phyloP scores from a whole-genome alignment of 2,113 vertebrate genomes.

The Puma concolor region DNA sequence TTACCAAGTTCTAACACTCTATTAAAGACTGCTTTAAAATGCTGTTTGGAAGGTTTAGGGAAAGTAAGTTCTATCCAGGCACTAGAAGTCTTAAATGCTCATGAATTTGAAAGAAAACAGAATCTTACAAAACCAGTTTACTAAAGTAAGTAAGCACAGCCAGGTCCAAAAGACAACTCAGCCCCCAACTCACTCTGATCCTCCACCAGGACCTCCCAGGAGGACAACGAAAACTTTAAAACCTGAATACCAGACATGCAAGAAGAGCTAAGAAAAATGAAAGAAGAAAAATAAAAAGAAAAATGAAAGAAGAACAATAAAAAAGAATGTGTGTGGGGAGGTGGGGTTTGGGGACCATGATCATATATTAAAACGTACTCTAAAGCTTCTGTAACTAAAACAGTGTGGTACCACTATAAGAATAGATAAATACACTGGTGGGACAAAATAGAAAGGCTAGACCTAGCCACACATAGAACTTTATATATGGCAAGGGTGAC shows the following conservation, averaged over 20 bases:
- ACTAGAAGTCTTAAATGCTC: neutral
- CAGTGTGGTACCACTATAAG: neutral
- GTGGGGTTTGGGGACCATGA: neutral
- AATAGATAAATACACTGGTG: neutral
- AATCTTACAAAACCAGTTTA: neutral
- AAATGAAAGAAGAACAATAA: neutral
- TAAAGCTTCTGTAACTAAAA: neutral
- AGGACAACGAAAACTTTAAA: neutral
- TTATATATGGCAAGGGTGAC: neutral
- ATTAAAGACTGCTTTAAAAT: neutral
- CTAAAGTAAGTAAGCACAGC: neutral
- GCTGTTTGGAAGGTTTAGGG: neutral
- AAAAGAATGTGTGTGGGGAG: neutral
- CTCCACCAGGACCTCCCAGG: neutral
- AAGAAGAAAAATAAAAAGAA: too few relatives aligned
- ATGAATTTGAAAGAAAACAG: neutral
- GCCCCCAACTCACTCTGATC: neutral
- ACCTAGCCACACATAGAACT: neutral
- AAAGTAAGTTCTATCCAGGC: neutral
- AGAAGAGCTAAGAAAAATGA: constrained; percentile 14
- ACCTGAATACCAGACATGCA: neutral
- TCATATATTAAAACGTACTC: neutral
- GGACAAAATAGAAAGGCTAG: neutral
- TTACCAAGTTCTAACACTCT: neutral
- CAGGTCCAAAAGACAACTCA: neutral